Evolutionary conservation across 1,140 invertebrate genomes (phyloP).

Genomic region (Lepidurus couesii): DNA sequence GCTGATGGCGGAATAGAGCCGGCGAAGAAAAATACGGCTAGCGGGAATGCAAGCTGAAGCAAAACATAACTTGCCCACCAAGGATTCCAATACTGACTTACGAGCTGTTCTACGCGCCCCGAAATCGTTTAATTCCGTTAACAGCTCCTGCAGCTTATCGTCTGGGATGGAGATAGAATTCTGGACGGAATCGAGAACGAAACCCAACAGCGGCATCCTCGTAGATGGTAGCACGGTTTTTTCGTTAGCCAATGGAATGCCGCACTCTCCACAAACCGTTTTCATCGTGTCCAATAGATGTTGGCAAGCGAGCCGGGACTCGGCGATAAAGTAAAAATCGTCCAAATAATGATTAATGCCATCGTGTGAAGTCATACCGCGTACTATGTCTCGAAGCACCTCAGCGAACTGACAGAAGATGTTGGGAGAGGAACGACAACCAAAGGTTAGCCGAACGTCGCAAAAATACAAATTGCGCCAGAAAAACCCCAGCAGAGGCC

Average conservation of each 20-base stretch:
- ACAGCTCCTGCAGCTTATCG: not conserved
- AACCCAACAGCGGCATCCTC: not conserved
- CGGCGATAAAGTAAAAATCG: not conserved
- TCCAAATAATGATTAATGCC: conserved; percentile 2
- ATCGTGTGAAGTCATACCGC: not conserved
- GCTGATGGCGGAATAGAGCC: not conserved
- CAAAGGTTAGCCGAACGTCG: not conserved
- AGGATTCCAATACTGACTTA: not conserved
- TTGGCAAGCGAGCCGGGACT: not conserved
- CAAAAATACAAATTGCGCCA: not conserved
- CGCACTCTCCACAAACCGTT: not conserved
- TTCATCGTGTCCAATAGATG: not conserved
- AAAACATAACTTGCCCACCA: not conserved
- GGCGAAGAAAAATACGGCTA: not conserved
- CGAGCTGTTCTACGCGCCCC: not conserved
- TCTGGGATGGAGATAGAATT: not conserved
- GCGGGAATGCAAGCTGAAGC: not conserved
- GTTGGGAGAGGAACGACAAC: conserved; percentile 13
- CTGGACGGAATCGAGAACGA: not conserved
- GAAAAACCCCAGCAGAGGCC: not conserved
- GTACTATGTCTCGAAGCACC: not conserved
- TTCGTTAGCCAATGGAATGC: not conserved
- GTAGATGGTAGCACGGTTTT: not conserved
- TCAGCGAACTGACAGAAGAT: not conserved
- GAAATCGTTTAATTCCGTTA: not conserved